These are phyloP conservation scores for Ceyx cyanopectus DNA, from an alignment of 2,113 vertebrate genomes.

Conservation along the genomic window DNA sequence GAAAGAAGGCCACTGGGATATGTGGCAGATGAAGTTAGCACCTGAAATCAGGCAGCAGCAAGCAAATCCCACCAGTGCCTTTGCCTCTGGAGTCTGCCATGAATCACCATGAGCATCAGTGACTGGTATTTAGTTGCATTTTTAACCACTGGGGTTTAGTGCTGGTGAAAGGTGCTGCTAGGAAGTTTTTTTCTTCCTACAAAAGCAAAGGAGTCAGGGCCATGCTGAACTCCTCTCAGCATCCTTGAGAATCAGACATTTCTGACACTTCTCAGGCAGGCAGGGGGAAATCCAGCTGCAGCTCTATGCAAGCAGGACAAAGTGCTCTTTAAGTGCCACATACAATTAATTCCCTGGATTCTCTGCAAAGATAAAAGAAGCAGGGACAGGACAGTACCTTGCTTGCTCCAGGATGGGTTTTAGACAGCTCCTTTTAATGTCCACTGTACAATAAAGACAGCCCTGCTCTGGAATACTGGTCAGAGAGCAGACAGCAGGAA, in stretches of 20 bases:
- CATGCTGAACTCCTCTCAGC: background rate
- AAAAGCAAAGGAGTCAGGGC: background rate
- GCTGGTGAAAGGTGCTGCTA: conserved; percentile 18
- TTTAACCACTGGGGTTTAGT: background rate
- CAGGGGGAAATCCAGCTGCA: background rate
- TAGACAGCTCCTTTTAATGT: background rate
- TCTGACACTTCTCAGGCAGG: background rate
- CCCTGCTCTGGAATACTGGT: background rate
- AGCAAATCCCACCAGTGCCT: background rate
- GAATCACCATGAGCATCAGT: background rate
- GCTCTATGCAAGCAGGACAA: background rate
- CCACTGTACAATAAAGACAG: background rate
- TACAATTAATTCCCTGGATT: background rate
- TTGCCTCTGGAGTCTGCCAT: background rate
- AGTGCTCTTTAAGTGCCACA: conserved; percentile 55
- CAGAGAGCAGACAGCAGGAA: background rate
- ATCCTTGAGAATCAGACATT: background rate
- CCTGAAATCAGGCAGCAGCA: background rate
- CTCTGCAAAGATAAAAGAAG: background rate
- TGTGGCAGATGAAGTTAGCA: background rate
- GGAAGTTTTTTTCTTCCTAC: background rate
- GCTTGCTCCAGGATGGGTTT: background rate
- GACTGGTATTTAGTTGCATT: background rate
- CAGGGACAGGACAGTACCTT: background rate
- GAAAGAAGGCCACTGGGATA: background rate